These are phyloP conservation scores for Nymphicus hollandicus DNA, from an alignment of 2,113 vertebrate genomes.

Conservation along the genomic window DNA sequence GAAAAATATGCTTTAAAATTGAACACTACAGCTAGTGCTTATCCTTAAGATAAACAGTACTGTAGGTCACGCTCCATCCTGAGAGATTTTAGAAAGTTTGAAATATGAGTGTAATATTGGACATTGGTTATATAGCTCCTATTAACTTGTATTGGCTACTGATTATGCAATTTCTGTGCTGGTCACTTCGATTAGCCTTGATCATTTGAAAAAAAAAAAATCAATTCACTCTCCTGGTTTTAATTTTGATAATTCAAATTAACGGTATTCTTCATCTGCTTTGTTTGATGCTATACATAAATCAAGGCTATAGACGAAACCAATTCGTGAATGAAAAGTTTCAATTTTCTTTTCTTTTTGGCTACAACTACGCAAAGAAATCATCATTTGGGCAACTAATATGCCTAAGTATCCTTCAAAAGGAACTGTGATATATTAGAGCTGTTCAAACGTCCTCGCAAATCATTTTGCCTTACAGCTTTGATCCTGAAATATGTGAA, in stretches of 20 bases:
- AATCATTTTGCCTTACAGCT: constrained; percentile 79
- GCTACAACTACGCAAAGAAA: constrained; percentile 68
- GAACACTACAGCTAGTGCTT: neutral
- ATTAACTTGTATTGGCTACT: constrained; percentile 20
- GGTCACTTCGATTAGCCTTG: constrained; percentile 58
- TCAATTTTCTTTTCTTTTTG: constrained; percentile 68
- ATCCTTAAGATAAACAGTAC: neutral
- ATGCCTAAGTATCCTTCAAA: constrained; percentile 76
- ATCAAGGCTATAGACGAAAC: constrained; percentile 58
- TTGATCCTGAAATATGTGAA: constrained; percentile 78
- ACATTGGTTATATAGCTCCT: neutral
- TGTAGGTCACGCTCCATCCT: neutral
- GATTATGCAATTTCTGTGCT: constrained; percentile 31
- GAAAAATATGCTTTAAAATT: neutral
- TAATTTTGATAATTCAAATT: constrained; percentile 71
- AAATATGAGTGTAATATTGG: constrained; percentile 15
- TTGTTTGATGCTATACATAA: constrained; percentile 66
- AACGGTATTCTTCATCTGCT: constrained; percentile 11
- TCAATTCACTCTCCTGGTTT: constrained; percentile 55
- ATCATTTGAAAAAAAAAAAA: constrained; percentile 25
- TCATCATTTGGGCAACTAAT: constrained; percentile 78
- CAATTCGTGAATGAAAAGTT: constrained; percentile 62
- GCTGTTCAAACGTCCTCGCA: constrained; percentile 71
- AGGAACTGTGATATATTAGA: constrained; percentile 72
- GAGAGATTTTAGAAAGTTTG: neutral